Evolutionary conservation across 2,888 invertebrate species (phyloP), one percentile per base, ranked within the genome.

Genomic region (Hydrotaea cyrtoneurina): DNA sequence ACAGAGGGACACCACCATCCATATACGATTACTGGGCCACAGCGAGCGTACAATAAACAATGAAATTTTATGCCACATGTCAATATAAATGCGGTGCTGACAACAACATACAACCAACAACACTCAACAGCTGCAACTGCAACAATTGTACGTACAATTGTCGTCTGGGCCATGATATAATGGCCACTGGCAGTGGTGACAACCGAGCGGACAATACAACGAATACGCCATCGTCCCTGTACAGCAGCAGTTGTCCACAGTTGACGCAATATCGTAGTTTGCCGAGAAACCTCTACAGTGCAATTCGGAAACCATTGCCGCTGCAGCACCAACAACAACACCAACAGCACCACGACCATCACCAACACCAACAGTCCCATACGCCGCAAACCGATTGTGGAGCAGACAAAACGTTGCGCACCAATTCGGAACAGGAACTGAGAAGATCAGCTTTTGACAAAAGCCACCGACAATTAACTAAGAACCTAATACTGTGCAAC

Each of bases 161-260:
- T 72, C 86, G 83, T 78, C 86, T 83, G 66, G 85, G 89, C 71
- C 85, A 82, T 88, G 87, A 89, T 90, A 89, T 88, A 88, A 91
- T 91, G 90, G 91, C 89, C 85, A 86, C 89, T 87, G 88, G 89
- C 80, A 87, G 88, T 86, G 88, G 88, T 86, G 86, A 86, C 80
- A 86, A 85, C 78, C 90, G 76, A 69, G 69, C 69, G 4, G 82
- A 80, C 55, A 77, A 80, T 77, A 85, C 82, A 85, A 85, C 91
- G 85, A 90, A 90, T 87, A 90, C 90, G 87, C 90, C 91, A 83
- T 90, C 90, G 82, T 88, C 87, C 80, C 88, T 91, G 62, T 91
- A 91, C 87, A 88, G 91, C 87, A 92, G 91, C 86, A 91, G 91
- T 88, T 91, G 91, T 83, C 92, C 92, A 69, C 91, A 91, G 86